phyloP scores from a whole-genome alignment of 2,888 invertebrate genomes.

The Amiota mariae region DNA sequence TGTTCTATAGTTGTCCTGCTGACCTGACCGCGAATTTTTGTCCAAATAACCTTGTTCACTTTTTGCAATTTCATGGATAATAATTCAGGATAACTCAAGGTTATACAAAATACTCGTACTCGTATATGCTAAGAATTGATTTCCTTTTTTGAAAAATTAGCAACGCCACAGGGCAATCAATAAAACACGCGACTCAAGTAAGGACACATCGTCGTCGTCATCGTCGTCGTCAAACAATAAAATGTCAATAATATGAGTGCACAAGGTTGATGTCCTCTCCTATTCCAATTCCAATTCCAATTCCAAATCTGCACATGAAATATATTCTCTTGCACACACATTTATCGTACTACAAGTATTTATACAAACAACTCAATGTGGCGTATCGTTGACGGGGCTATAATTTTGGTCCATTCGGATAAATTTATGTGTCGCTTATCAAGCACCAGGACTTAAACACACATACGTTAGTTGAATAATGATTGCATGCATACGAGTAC shows the following conservation, averaged over 20 bases:
- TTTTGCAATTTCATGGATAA: conserved; percentile 24
- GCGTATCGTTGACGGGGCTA: neutral
- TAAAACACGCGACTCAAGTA: conserved; percentile 51
- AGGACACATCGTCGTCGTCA: neutral
- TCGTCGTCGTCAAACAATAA: neutral
- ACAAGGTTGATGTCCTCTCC: neutral
- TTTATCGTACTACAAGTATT: conserved; percentile 38
- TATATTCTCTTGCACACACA: conserved; percentile 24
- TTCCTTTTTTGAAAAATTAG: conserved; percentile 54
- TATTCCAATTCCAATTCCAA: neutral
- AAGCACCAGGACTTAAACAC: conserved; percentile 31
- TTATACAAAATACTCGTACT: too few relatives aligned
- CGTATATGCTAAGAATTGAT: conserved; percentile 2
- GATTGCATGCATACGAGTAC: neutral
- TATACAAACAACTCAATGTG: too few relatives aligned
- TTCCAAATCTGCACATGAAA: too few relatives aligned
- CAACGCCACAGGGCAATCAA: conserved; percentile 53
- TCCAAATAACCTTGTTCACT: conserved; percentile 10
- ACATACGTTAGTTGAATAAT: conserved; percentile 8
- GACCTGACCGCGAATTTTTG: neutral
- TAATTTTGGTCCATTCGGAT: conserved; percentile 36
- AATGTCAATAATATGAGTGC: neutral
- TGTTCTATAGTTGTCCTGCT: neutral
- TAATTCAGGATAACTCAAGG: conserved; percentile 1
- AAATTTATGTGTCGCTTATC: conserved; percentile 60